Evolutionary conservation across 2,797 vertebrate species (phyloP), one percentile per base, ranked within the genome.

Genomic region (Peromyscus aztecus): DNA sequence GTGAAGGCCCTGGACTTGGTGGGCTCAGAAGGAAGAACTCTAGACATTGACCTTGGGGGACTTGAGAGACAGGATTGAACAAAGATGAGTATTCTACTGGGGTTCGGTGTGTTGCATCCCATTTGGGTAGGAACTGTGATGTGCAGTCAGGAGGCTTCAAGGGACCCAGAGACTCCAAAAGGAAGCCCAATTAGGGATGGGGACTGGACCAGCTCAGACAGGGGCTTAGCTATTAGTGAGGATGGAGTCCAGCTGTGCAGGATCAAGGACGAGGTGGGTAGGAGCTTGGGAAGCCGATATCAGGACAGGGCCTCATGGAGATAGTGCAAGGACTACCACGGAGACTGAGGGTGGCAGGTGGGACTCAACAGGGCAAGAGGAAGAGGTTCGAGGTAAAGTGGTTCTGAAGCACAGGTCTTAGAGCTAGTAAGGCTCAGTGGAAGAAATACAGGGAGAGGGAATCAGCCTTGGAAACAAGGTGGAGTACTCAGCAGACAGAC

Each of bases 401-500:
- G 10, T 40, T 69, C 69, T 2, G 37, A 37, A 55, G 46, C 57
- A 16, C 88, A 12, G 73, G 3, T 78, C 27, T 81, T 61, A 91
- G 52, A 77, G 21, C 29, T 57, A 73, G 10, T 7, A 59, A 73
- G 69, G 16, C n/a, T 73, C 24, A 3, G 21, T 49, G 14, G 82
- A 77, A 40, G 37, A 13, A 55, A 57, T 19, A 27, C 23, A 11
- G 10, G 34, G 49, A 89, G 83, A 69, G 80, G 85, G 89, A 61
- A 63, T 84, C 67, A 31, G 6, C 29, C 85, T 1, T 46, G 65
- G 73, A 52, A 19, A 81, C 57, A 91, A 81, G 93, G 94, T 85
- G 90, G 78, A 84, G 75, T 55, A 46, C 76, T 46, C 1, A 65
- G 95, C 40, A 55, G 89, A 67, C 83, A 87, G 81, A 96, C 63